Evolutionary conservation across 2,113 vertebrate genomes (phyloP), one percentile per base, ranked within the genome.

Genomic region (Bujurquina vittata): DNA sequence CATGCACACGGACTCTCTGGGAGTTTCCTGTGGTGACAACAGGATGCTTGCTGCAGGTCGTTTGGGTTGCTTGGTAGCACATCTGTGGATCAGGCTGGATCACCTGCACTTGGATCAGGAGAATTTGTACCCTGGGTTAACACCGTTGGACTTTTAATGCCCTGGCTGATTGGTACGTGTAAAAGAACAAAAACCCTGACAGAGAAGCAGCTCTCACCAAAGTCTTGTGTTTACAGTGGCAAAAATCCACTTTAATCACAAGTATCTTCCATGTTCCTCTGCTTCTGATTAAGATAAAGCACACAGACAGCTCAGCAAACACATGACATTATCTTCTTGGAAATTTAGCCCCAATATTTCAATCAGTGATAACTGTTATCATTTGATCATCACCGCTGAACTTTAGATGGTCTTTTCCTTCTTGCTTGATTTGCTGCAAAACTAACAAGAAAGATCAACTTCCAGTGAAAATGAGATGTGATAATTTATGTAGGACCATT

Each of bases 251-350:
- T 54, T 72, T 72, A 49, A 33, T 72, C 10, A 72, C 8, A 10
- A 14, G 10, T n/a, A 54, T 72, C 18, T 7, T 49, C 2, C 26
- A 72, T 33, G 18, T 72, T 33, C 46, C 67, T 5, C 3, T 76
- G 60, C 20, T 60, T 84, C 75, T 79, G 14, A 72, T 79, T 56
- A 69, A 23, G 3, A 15, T 4, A n/a, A 10, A 65, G 54, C 20
- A 10, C 35, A 52, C 15, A 52, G 52, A 7, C 15, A 22, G 52
- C 37, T 0, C 33, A 67, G 63, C 63, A 7, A 2, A 43, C 4
- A 62, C 0, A 1, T 3, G 23, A 18, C 20, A n/a, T 67, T 4
- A 72, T 18, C 23, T 46, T 73, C 57, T 0, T 1, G 11, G 9
- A 73, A 57, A 80, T 67, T 2, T 15, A 65, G 11, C 46, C 10